Evolutionary conservation across 2,113 vertebrate species (phyloP).

Genomic region (Equus przewalskii): DNA sequence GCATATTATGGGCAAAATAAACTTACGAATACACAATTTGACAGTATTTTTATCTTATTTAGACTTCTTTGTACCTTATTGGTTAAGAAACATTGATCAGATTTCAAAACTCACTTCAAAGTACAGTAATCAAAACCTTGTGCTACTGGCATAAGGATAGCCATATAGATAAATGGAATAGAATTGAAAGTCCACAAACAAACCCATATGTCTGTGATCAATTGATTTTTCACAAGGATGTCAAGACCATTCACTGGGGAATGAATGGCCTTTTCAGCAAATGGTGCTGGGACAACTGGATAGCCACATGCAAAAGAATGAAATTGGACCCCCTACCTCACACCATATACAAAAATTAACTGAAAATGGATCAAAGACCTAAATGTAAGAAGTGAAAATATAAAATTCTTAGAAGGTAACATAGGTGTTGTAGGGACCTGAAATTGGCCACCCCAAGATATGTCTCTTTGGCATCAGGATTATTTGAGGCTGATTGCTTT

Average conservation of each 20-base stretch:
- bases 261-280: background rate
- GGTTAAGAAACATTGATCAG: background rate
- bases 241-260: background rate
- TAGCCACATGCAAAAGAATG: background rate
- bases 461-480: no score
- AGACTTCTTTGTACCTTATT: background rate
- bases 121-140: background rate
- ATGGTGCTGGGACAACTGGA: background rate
- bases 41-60: background rate
- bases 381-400: background rate
- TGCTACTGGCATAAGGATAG: background rate
- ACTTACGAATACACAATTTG: background rate
- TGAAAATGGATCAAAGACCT: background rate
- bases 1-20: background rate
- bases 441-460: no score
- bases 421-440: background rate
- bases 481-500: no score
- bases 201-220: background rate
- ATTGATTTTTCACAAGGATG: background rate
- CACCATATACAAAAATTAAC: background rate
- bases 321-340: background rate
- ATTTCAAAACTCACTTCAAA: background rate
- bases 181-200: background rate
- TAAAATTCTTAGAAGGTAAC: background rate
- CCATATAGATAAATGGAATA: background rate